Percentiles rank a stretch among this genome's conserved stretches.
Conservation (phyloP, 35 echinoderm and acorn worm species). For the Stichopus chloronotus region DNA sequence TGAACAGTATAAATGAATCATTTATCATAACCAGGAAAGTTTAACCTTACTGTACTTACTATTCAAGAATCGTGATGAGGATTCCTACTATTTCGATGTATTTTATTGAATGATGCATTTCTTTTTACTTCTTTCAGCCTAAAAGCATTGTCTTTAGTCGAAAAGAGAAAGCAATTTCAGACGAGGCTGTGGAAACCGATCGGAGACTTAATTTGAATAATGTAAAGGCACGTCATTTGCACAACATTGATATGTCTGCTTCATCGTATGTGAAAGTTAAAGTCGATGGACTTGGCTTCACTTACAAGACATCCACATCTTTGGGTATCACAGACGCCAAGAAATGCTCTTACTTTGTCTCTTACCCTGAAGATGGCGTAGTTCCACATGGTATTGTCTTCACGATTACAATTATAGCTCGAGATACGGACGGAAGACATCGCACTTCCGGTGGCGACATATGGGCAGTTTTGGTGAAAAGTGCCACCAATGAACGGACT, state of each 20-base stretch:
- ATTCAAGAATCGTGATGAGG: too few relatives aligned
- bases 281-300: not conserved
- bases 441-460: not conserved
- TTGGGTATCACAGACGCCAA: slow-evolving; percentile 16
- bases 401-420: not conserved
- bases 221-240: not conserved
- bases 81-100: too few relatives aligned
- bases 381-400: not conserved
- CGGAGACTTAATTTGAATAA: not conserved
- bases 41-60: too few relatives aligned
- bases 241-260: not conserved
- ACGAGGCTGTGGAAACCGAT: not conserved
- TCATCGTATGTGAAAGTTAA: not conserved
- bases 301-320: not conserved
- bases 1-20: not conserved
- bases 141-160: not conserved
- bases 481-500: not conserved
- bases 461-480: not conserved
- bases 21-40: too few relatives aligned
- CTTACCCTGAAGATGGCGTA: not conserved
- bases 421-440: not conserved
- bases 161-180: not conserved
- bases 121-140: not conserved
- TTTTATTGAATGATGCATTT: not conserved
- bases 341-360: not conserved